A percentile compares a stretch with the other conserved stretches of the same genome.
Conservation (phyloP, 2,113 vertebrate species). For the Trogon surrucura region DNA sequence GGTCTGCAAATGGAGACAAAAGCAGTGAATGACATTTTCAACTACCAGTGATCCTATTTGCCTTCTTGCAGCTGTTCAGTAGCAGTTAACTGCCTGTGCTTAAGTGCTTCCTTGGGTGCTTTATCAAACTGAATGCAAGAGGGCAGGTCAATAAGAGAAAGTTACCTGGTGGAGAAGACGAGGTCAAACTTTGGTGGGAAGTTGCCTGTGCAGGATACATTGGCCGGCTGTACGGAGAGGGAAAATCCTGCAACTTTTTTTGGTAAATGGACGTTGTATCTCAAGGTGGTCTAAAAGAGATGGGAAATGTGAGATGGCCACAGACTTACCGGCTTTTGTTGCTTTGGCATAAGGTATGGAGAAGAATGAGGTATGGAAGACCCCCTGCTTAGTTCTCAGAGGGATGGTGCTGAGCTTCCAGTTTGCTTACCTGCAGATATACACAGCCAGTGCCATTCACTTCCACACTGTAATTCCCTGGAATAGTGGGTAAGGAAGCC, state of each 20-base stretch:
- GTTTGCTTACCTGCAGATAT: slow-evolving; percentile 70
- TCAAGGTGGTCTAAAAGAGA: slow-evolving; percentile 67
- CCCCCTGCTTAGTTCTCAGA: background rate
- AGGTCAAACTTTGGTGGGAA: slow-evolving; percentile 59
- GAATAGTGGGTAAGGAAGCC: slow-evolving; percentile 1
- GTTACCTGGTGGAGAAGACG: slow-evolving; percentile 65
- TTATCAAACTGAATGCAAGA: background rate
- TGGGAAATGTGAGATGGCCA: background rate
- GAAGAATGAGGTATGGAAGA: background rate
- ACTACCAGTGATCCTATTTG: background rate
- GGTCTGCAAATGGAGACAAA: background rate
- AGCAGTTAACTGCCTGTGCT: background rate
- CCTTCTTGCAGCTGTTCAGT: background rate
- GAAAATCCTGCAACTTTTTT: slow-evolving; percentile 61
- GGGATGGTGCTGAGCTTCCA: background rate
- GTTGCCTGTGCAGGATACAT: slow-evolving; percentile 21
- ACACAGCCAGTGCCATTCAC: slow-evolving; percentile 70
- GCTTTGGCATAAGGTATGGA: background rate
- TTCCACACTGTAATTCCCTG: slow-evolving; percentile 41
- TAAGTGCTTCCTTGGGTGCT: background rate
- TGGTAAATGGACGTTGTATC: slow-evolving; percentile 66
- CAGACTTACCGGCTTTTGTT: background rate
- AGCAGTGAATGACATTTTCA: background rate
- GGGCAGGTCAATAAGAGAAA: background rate
- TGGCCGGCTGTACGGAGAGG: background rate